A percentile compares a stretch with the other conserved stretches of the same genome.
Evolutionary conservation across 2,888 invertebrate genomes (phyloP).

Genomic region (Macroteleia sp.): DNA sequence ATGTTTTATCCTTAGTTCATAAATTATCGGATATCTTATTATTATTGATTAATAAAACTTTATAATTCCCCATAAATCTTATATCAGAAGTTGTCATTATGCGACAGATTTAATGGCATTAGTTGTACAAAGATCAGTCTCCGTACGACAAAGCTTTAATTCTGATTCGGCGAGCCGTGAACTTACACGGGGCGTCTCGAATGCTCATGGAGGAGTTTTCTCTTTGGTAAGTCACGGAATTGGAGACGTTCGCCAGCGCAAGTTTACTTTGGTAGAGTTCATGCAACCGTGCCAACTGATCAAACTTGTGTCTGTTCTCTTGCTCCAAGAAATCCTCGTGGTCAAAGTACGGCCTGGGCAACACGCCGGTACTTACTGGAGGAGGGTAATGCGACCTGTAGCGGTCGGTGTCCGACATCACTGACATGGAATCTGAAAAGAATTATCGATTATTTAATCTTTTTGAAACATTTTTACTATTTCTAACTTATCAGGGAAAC

Average conservation of each 20-base stretch:
- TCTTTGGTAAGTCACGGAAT: constrained; percentile 87
- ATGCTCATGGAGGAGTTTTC: constrained; percentile 80
- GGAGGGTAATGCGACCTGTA: constrained; percentile 80
- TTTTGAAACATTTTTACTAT: no score
- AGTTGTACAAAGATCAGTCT: constrained; percentile 35
- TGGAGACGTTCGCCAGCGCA: constrained; percentile 89
- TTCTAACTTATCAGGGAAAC: no score
- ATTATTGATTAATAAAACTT: no score
- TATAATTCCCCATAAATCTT: no score
- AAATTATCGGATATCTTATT: no score
- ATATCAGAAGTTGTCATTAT: no score
- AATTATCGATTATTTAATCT: not conserved
- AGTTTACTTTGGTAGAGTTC: constrained; percentile 92
- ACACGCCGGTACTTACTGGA: constrained; percentile 76
- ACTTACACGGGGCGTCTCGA: constrained; percentile 81
- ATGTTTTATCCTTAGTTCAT: no score
- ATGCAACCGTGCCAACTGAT: constrained; percentile 91
- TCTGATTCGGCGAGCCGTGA: constrained; percentile 27
- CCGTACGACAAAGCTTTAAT: constrained; percentile 12
- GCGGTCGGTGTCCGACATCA: constrained; percentile 82
- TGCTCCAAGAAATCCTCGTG: constrained; percentile 85
- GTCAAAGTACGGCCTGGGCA: constrained; percentile 81
- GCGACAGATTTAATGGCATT: no score
- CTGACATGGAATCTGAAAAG: constrained; percentile 84
- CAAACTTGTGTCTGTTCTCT: constrained; percentile 87